Evolutionary conservation across 2,797 vertebrate genomes (phyloP).

Genomic region (Molossus molossus): DNA sequence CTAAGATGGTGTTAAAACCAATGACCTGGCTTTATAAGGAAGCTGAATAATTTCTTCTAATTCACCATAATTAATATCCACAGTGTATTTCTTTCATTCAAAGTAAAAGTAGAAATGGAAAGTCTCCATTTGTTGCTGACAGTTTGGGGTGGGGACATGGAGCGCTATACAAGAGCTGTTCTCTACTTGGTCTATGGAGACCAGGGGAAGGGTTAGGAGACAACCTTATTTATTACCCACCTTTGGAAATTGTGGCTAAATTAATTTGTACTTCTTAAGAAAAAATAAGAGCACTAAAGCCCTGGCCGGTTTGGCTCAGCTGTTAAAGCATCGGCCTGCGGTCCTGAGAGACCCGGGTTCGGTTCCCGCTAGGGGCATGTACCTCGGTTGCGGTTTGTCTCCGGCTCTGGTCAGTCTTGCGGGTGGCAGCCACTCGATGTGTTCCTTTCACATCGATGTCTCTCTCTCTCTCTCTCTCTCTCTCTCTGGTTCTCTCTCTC

Average conservation of each 20-base stretch:
- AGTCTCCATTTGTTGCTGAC: not conserved
- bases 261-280: slow-evolving; percentile 42
- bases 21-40: slow-evolving; percentile 9
- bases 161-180: not conserved
- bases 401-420: too few species aligned
- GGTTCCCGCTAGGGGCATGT: too few species aligned
- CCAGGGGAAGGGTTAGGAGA: not conserved
- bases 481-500: too few species aligned
- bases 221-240: not conserved
- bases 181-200: not conserved
- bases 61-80: not conserved
- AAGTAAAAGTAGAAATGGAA: slow-evolving; percentile 39
- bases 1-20: slow-evolving; percentile 37
- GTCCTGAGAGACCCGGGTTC: too few species aligned
- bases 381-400: too few species aligned
- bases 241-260: slow-evolving; percentile 51
- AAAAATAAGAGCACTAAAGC: not conserved
- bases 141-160: not conserved
- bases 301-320: too few species aligned
- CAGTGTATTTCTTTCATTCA: slow-evolving; percentile 27
- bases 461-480: too few species aligned
- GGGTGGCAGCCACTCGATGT: too few species aligned
- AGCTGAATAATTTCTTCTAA: slow-evolving; percentile 48
- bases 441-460: too few species aligned
- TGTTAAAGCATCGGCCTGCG: too few species aligned